A percentile compares a stretch with the other conserved stretches of the same genome.
These are phyloP conservation scores for Regulus satrapa DNA, from an alignment of 2,113 vertebrate genomes.

Conservation along the genomic window DNA sequence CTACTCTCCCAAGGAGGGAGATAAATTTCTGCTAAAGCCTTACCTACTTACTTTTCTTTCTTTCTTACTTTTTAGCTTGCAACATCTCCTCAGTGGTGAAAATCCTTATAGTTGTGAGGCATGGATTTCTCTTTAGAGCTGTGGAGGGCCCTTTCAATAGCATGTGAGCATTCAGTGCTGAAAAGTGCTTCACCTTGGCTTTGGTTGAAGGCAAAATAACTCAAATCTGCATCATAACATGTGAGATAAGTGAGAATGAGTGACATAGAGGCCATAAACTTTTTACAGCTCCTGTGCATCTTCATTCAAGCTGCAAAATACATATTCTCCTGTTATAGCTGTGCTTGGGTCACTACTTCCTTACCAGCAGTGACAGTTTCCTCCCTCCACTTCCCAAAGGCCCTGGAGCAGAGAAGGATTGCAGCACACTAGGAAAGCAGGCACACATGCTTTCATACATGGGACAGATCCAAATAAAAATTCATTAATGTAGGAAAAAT, in stretches of 20 bases:
- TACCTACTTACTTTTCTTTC: background rate
- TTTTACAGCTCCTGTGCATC: background rate
- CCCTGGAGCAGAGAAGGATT: background rate
- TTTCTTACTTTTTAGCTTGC: background rate
- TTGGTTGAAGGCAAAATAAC: background rate
- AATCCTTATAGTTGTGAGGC: background rate
- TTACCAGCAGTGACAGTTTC: background rate
- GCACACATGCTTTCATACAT: background rate
- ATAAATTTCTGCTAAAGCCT: background rate
- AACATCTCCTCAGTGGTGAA: background rate
- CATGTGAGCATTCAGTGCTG: background rate
- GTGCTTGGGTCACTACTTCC: background rate
- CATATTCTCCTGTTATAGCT: background rate
- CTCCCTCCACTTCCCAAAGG: background rate
- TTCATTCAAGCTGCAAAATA: background rate
- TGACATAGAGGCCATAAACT: background rate
- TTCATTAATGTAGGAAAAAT: background rate
- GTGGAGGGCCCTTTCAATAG: background rate
- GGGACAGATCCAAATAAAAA: background rate
- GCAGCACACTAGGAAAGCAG: background rate
- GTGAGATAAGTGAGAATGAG: background rate
- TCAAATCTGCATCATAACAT: background rate
- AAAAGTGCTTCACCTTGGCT: background rate
- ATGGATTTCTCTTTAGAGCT: background rate
- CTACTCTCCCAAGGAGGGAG: background rate